Evolutionary conservation across 2,113 vertebrate species (phyloP), one percentile per base, ranked within the genome.

Genomic region (Probosciger aterrimus): DNA sequence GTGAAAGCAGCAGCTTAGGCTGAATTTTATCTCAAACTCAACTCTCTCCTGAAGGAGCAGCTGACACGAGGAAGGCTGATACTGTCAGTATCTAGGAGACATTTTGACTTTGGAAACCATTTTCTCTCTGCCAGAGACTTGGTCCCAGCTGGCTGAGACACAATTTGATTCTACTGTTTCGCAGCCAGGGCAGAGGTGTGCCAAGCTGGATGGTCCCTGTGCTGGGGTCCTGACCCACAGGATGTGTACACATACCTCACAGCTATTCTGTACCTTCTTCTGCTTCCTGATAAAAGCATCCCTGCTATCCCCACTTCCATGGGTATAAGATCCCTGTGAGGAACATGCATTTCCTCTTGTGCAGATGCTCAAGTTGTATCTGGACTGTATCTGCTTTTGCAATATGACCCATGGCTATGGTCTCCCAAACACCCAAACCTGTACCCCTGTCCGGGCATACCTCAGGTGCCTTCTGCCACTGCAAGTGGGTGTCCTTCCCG

Each of bases 71-170:
- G 79, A 92, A 80, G 76, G 73, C 49, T 88, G 41, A 41, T 43
- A 63, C 83, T 14, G n/a, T 93, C 93, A 93, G 92, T 63, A 93
- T 86, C 73, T 57, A 88, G 96, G 90, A 94, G 96, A 97, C 90
- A 97, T 92, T 97, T 95, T 94, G 94, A 96, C 94, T 95, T 96
- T 92, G 92, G 96, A 94, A 97, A 97, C 94, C 95, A 97, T 97
- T 96, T 96, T 97, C 90, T 96, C 55, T 93, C 82, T 96, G 86
- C 44, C 90, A 94, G 49, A 90, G 31, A 28, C 63, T 92, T 59
- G 39, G 74, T 50, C 92, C 90, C 92, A 96, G 92, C 60, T 78
- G 73, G 82, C 47, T 53, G n/a, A 82, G 73, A 75, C 44, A 50
- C 0, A 0, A 59, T 37, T 52, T 78, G 30, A 79, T 78, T 55